Evolutionary conservation across 53 echinoderm and acorn worm species (phyloP).

Genomic region (Holothuria leucospilota): DNA sequence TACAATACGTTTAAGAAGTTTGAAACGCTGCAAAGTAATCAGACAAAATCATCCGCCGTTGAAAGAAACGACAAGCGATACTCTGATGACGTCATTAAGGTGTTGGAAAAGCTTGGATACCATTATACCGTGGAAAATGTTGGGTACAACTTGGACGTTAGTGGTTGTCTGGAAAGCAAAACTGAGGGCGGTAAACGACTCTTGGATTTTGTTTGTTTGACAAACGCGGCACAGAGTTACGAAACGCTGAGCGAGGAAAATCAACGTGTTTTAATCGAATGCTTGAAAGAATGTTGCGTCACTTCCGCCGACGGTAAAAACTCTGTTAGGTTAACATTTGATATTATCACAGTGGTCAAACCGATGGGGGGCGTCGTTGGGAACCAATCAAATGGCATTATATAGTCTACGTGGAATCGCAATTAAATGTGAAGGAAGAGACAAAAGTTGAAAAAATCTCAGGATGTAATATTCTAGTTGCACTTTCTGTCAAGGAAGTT

Average conservation of each 20-base stretch:
- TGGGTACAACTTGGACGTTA: conserved; percentile 76
- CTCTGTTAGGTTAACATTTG: conserved; percentile 77
- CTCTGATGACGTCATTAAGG: conserved; percentile 76
- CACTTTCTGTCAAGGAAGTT: too few species aligned
- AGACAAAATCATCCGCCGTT: conserved; percentile 43
- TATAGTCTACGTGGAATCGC: neutral
- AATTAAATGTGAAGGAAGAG: too few species aligned
- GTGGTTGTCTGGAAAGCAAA: conserved; percentile 74
- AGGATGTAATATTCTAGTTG: too few species aligned
- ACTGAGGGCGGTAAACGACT: conserved; percentile 66
- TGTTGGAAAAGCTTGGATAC: conserved; percentile 70
- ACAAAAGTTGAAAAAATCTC: too few species aligned
- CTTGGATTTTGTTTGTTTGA: conserved; percentile 89
- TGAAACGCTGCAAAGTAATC: conserved; percentile 62
- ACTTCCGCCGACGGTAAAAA: conserved; percentile 56
- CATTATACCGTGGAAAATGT: conserved; percentile 74
- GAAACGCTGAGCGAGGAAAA: conserved; percentile 78
- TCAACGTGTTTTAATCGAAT: conserved; percentile 64
- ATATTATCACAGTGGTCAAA: conserved; percentile 75
- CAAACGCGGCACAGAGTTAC: conserved; percentile 89
- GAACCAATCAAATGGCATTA: conserved; percentile 31
- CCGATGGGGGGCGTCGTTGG: neutral
- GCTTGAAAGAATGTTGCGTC: conserved; percentile 67
- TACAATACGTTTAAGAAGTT: conserved; percentile 79
- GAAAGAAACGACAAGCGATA: conserved; percentile 82